Evolutionary conservation across 2,888 invertebrate species (phyloP).

Genomic region (Magallana nippona): DNA sequence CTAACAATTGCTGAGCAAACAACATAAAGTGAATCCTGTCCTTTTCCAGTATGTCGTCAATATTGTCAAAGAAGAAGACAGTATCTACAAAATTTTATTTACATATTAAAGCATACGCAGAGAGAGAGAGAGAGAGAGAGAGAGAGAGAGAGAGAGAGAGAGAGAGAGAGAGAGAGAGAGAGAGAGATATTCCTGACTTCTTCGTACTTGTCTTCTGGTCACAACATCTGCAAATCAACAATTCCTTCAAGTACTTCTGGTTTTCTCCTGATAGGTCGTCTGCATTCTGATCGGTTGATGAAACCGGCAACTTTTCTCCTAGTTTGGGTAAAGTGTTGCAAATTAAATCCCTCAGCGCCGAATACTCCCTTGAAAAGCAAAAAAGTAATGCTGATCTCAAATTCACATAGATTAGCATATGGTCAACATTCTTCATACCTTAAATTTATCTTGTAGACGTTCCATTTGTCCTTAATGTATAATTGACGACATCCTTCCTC

Average conservation of each 20-base stretch:
- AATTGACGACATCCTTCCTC: not conserved
- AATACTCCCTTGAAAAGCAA: not conserved
- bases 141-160: not conserved
- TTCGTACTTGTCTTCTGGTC: not conserved
- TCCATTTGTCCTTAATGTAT: slow-evolving; percentile 17
- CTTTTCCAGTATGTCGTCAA: slow-evolving; percentile 6
- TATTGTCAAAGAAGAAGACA: not conserved
- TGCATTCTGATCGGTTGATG: not conserved
- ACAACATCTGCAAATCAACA: not conserved
- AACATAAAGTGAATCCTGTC: not conserved
- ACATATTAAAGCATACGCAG: not conserved
- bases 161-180: not conserved
- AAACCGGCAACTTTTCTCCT: not conserved
- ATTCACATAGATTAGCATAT: not conserved
- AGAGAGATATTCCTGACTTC: too few relatives aligned
- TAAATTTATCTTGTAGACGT: not conserved
- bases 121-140: not conserved
- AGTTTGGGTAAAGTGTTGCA: not conserved
- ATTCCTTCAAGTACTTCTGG: not conserved
- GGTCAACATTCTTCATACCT: not conserved
- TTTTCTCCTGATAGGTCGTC: not conserved
- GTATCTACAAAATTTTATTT: not conserved
- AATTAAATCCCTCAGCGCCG: not conserved
- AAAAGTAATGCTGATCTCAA: not conserved
- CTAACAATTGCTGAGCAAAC: slow-evolving; percentile 7